Base-by-base conservation (phyloP, 2,113 vertebrate species). In the Hemicordylus capensis region DNA sequence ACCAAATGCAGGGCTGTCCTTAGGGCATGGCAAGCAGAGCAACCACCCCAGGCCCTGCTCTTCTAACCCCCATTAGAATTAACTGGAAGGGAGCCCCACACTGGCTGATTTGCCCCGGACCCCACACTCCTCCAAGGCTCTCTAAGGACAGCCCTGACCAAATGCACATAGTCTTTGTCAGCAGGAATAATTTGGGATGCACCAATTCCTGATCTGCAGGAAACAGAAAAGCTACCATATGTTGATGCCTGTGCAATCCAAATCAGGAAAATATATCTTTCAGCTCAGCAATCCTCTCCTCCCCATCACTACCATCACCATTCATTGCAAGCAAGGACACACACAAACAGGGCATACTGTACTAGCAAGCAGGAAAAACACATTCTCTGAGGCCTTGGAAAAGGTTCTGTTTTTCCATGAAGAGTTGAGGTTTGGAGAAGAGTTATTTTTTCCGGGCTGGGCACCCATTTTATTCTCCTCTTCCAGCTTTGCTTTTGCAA, bases 371-470 rank as follows among this genome's bases (percentile, higher is more conserved):
- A 67, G 26, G 19, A 58, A 67, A 76, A 28, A 6, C 12, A 59
- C 8, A n/a, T 70, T 69, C 34, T 64, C 19, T 39, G 76, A 37
- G 76, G 66, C 42, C 67, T 58, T 72, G 66, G 22, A 66, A 73
- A 59, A 63, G 76, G 56, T 12, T 48, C 56, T 72, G 75, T 66
- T 85, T 85, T n/a, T 79, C 24, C 39, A 79, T 26, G 11, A 73
- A 72, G 24, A 42, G 15, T 42, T 85, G 84, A 63, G 84, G 84
- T 39, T 85, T 80, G 84, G 22, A 79, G 51, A 42, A 7, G n/a
- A 61, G 66, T 20, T 37, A n/a, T 58, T 80, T 85, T 85, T 85
- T 85, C 84, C 84, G 79, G 46, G 39, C 76, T 22, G 24, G 54
- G 64, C 76, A 12, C 37, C 56, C 39, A 20, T n/a, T 44, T 78